Evolutionary conservation across 2,797 vertebrate species (phyloP).

Genomic region (Cuculus canorus): DNA sequence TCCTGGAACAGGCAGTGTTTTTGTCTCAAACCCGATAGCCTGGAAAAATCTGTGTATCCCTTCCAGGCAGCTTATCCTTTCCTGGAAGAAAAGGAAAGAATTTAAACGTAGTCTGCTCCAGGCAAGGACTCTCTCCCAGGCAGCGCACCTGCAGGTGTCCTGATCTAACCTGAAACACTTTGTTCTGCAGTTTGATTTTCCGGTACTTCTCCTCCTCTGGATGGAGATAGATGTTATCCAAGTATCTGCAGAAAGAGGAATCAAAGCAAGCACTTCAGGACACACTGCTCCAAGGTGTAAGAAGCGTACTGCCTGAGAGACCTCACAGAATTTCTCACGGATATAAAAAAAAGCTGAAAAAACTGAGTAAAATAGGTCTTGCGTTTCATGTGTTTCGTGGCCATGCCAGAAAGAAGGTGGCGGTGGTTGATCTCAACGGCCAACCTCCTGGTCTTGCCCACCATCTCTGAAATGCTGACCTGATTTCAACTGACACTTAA

Average conservation of each 20-base stretch:
- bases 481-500: neutral
- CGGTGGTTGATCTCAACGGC: neutral
- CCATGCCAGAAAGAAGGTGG: neutral
- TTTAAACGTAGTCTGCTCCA: neutral
- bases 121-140: neutral
- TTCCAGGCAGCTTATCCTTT: conserved; percentile 88
- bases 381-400: neutral
- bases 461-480: neutral
- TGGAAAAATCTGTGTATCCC: conserved; percentile 89
- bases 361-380: neutral
- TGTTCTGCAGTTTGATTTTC: conserved; percentile 91
- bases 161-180: conserved; percentile 87
- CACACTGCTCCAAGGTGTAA: fast-evolving
- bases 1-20: conserved; percentile 80
- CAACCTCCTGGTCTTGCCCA: neutral
- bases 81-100: conserved; percentile 73
- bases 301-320: neutral
- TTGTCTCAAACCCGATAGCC: conserved; percentile 87
- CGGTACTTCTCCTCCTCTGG: conserved; percentile 88
- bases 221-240: conserved; percentile 93
- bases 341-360: neutral
- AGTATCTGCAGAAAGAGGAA: conserved; percentile 79
- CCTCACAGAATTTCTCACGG: neutral
- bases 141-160: neutral
- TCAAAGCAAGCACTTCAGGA: neutral